These are phyloP conservation scores for Tetragnatha versicolor DNA, from an alignment of 1,140 invertebrate species.

Conservation along the genomic window DNA sequence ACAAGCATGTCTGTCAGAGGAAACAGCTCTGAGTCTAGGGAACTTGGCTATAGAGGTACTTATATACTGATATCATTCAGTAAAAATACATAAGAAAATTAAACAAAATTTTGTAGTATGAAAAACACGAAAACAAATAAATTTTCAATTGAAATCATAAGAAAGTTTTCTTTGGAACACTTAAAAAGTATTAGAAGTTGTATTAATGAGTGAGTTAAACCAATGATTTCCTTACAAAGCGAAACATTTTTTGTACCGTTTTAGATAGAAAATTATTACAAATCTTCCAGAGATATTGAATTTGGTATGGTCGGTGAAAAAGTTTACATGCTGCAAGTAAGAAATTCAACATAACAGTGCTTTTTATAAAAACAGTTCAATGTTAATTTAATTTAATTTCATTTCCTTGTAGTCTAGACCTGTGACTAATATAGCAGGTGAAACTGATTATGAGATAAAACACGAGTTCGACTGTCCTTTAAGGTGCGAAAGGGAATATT, in stretches of 20 bases:
- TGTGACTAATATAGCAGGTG: conserved; percentile 38
- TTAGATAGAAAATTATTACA: conserved; percentile 28
- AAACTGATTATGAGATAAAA: conserved; percentile 52
- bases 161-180: too few relatives aligned
- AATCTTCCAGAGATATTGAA: conserved; percentile 54
- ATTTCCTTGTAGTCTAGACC: conserved; percentile 53
- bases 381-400: not conserved
- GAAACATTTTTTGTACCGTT: too few relatives aligned
- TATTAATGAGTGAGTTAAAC: too few relatives aligned
- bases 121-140: too few relatives aligned
- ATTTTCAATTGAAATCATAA: too few relatives aligned
- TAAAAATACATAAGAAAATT: too few relatives aligned
- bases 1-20: not conserved
- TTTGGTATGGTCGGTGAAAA: conserved; percentile 43
- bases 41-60: conserved; percentile 10
- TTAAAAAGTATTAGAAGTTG: too few relatives aligned
- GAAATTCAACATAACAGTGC: not conserved
- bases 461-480: conserved; percentile 52
- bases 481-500: conserved; percentile 46
- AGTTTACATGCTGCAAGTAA: conserved; percentile 14
- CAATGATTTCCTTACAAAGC: too few relatives aligned
- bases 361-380: not conserved
- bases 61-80: too few relatives aligned
- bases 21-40: not conserved
- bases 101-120: too few relatives aligned